Evolutionary conservation across 2,888 invertebrate species (phyloP).

Genomic region (Euproctis similis): DNA sequence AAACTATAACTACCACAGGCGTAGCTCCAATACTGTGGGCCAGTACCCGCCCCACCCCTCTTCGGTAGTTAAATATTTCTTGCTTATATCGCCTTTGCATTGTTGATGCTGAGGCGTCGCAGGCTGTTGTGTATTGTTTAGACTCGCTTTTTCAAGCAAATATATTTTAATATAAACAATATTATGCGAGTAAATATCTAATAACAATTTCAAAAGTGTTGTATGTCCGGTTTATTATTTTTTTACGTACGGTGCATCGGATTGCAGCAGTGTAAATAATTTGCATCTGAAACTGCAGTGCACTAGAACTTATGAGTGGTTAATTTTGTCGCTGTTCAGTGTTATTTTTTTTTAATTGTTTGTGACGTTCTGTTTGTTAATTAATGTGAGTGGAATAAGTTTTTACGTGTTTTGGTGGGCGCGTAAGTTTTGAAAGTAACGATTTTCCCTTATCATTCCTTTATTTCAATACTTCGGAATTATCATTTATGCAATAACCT

Average conservation of each 20-base stretch:
- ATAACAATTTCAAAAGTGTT: constrained; percentile 16
- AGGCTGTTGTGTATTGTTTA: constrained; percentile 74
- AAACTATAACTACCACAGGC: constrained; percentile 77
- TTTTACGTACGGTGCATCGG: constrained; percentile 42
- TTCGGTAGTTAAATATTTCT: constrained; percentile 76
- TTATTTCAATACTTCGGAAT: too few relatives aligned
- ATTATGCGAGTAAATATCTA: constrained; percentile 10
- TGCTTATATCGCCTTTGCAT: constrained; percentile 77
- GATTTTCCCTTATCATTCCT: background rate
- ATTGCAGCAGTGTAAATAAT: constrained; percentile 66
- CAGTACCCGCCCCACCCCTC: constrained; percentile 67
- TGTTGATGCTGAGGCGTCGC: constrained; percentile 72
- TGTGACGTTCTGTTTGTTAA: constrained; percentile 36
- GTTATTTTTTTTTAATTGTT: constrained; percentile 43
- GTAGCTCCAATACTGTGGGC: constrained; percentile 74
- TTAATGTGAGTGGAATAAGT: constrained; percentile 40
- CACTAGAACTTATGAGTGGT: constrained; percentile 65
- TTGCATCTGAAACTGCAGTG: constrained; percentile 64
- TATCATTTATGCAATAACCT: too few relatives aligned
- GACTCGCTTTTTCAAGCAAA: constrained; percentile 55
- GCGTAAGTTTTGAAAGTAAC: constrained; percentile 24
- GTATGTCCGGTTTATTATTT: constrained; percentile 19
- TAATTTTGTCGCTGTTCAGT: constrained; percentile 60
- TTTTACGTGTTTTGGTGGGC: constrained; percentile 28
- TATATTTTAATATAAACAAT: constrained; percentile 43